phyloP scores from a whole-genome alignment of 1,140 invertebrate species.

The Atta texana region DNA sequence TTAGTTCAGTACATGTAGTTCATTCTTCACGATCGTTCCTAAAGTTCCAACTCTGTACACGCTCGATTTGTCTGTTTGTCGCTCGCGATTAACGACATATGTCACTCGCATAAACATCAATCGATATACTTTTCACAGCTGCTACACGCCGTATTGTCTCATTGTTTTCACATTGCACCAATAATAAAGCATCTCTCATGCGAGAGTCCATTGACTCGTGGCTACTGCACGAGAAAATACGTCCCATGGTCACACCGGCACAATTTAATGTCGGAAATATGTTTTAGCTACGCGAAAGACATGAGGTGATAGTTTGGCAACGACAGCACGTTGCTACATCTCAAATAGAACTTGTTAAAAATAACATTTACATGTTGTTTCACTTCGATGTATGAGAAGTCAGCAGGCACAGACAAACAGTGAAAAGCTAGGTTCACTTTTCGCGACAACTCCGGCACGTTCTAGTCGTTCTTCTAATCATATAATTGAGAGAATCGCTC shows the following conservation, averaged over 20 bases:
- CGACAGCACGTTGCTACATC: slow-evolving; percentile 71
- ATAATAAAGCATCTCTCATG: slow-evolving; percentile 32
- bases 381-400: slow-evolving; percentile 25
- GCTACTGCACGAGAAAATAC: slow-evolving; percentile 53
- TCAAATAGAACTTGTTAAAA: slow-evolving; percentile 79
- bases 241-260: slow-evolving; percentile 66
- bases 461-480: slow-evolving; percentile 23
- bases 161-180: slow-evolving; percentile 65
- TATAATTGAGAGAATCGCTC: slow-evolving; percentile 9
- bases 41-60: slow-evolving; percentile 70
- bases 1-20: neutral
- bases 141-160: slow-evolving; percentile 31
- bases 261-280: slow-evolving; percentile 77
- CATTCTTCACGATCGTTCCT: slow-evolving; percentile 72
- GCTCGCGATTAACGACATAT: slow-evolving; percentile 54
- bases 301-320: slow-evolving; percentile 73
- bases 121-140: slow-evolving; percentile 33
- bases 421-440: slow-evolving; percentile 68
- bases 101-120: slow-evolving; percentile 59
- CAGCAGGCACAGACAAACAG: slow-evolving; percentile 10
- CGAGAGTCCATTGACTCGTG: slow-evolving; percentile 75
- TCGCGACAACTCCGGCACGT: slow-evolving; percentile 46
- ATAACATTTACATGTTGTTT: slow-evolving; percentile 72
- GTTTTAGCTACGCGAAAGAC: slow-evolving; percentile 67
- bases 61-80: slow-evolving; percentile 64